Base-by-base conservation (phyloP, 2,797 vertebrate genomes). In the Carduelis carduelis region DNA sequence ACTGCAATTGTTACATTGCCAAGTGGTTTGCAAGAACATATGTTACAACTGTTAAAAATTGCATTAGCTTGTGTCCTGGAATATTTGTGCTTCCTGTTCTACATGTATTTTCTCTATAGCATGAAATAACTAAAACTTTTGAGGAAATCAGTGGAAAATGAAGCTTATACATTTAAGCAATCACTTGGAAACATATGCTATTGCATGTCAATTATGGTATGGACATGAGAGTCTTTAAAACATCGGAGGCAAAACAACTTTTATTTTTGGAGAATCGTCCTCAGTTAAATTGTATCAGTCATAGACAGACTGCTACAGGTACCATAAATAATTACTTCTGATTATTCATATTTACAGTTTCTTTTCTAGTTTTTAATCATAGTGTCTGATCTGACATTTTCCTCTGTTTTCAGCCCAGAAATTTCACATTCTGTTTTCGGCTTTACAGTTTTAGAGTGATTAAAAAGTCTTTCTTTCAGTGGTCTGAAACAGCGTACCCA, bases 401-500 rank as follows among this genome's bases (percentile, higher is more conserved):
- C 35, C 16, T 56, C 6, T 56, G 3, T 16, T 82, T 59, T 80
- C 44, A 27, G 27, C 6, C 11, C 41, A 55, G 34, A 69, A 84
- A 68, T 52, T 61, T 11, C 17, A 30, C 0, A 0, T 52, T 82
- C 24, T 52, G 1, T 6, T 12, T 87, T 84, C 34, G 6, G 30
- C 11, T 87, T 75, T n/a, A 68, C 14, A 35, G 21, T 7, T 92
- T 83, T 20, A 86, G 35, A 53, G 13, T 35, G 27, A 77, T 61
- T 90, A 32, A 83, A 82, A 43, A 37, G 26, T 49, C n/a, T 64
- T 57, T 49, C n/a, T 68, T 57, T 27, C 35, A 46, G 23, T 30
- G 19, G 4, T 30, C 39, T 66, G 41, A 59, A 70, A 53, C 11
- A 23, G 10, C 10, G 4, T 34, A 74, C 35, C 13, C 20, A 23